Evolutionary conservation across 2,113 vertebrate species (phyloP).

Genomic region (Nothocercus nigrocapillus): DNA sequence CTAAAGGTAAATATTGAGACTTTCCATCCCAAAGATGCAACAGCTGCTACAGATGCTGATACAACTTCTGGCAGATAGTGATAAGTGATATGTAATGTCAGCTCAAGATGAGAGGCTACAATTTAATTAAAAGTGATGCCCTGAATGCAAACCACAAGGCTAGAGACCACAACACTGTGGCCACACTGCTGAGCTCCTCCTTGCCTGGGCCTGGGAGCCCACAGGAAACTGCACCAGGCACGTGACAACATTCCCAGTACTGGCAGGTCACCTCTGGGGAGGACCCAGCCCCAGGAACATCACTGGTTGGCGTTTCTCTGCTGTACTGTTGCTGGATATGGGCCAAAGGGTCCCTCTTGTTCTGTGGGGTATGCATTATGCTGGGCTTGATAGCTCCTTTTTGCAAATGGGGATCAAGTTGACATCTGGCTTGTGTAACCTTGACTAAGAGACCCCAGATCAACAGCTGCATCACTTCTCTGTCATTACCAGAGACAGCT

Average conservation of each 20-base stretch:
- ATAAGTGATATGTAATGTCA: background rate
- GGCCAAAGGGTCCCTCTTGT: too few species aligned
- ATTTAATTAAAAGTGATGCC: background rate
- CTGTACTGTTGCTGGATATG: too few species aligned
- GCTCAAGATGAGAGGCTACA: background rate
- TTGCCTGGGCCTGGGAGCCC: background rate
- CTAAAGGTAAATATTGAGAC: constrained; percentile 61
- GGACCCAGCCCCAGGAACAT: background rate
- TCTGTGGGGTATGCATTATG: background rate
- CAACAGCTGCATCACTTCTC: background rate
- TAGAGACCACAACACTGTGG: background rate
- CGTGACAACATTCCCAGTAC: accelerated
- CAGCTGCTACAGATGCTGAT: constrained; percentile 23
- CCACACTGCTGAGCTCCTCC: background rate
- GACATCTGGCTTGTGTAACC: background rate
- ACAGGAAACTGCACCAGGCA: accelerated
- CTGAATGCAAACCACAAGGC: background rate
- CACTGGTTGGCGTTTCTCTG: accelerated
- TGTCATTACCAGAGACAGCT: background rate
- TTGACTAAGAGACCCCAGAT: background rate
- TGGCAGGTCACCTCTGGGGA: background rate
- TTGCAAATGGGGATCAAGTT: background rate
- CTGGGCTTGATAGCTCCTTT: background rate
- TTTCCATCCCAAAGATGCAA: constrained; percentile 44
- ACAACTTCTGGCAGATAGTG: constrained; percentile 22